Percentiles rank a stretch among this genome's conserved stretches.
Conservation (phyloP, 2,888 invertebrate species). For the Clitarchus hookeri region DNA sequence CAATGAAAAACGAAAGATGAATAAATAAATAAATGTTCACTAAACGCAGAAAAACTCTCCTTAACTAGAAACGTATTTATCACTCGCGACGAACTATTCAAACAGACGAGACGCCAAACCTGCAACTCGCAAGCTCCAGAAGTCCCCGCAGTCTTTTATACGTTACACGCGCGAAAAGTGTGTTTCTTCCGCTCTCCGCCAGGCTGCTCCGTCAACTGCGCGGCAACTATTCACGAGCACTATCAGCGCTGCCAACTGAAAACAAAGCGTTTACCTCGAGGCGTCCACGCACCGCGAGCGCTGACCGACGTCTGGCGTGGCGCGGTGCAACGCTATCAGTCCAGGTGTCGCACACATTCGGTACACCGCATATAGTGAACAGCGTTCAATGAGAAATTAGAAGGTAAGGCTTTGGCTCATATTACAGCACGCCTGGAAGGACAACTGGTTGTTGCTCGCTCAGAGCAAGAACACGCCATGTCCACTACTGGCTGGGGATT, state of each 20-base stretch:
- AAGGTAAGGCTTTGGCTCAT: neutral
- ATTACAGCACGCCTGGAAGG: neutral
- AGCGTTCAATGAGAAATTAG: slow-evolving; percentile 4
- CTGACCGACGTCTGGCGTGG: neutral
- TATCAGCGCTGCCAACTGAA: neutral
- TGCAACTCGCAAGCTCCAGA: neutral
- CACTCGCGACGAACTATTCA: too few species aligned
- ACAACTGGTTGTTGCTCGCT: neutral
- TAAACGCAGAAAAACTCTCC: too few species aligned
- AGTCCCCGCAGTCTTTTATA: neutral
- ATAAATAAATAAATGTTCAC: too few species aligned
- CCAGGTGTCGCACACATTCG: neutral
- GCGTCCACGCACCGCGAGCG: neutral
- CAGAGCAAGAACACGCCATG: too few species aligned
- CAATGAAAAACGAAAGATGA: too few species aligned
- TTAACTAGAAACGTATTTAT: too few species aligned
- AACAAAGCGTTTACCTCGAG: neutral
- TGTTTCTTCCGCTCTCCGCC: neutral
- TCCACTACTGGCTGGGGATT: too few species aligned
- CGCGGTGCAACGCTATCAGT: neutral
- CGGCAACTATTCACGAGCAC: neutral
- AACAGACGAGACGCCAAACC: neutral
- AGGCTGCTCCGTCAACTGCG: neutral
- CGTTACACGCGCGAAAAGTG: neutral
- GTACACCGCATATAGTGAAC: neutral